Conservation (phyloP, 2,797 vertebrate species). For the Malurus leucopterus region DNA sequence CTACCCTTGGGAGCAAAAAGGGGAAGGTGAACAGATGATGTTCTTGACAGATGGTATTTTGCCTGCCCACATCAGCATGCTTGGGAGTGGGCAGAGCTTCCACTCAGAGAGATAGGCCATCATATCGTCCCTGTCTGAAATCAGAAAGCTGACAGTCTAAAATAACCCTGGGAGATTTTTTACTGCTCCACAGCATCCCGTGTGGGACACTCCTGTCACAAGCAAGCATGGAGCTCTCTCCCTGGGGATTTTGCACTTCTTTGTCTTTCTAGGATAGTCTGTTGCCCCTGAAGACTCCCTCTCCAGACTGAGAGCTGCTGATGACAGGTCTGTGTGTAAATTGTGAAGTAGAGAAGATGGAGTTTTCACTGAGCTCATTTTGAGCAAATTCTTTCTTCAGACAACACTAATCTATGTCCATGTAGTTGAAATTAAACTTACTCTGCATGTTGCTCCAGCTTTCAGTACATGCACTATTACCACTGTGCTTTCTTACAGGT, state of each 20-base stretch:
- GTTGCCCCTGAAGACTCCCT: neutral
- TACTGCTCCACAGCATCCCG: neutral
- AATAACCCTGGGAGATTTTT: neutral
- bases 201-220: fast-evolving
- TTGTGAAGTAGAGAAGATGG: fast-evolving
- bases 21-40: neutral
- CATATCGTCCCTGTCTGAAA: neutral
- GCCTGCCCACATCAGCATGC: neutral
- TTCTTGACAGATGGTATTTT: neutral
- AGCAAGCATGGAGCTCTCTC: neutral
- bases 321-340: neutral
- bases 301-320: neutral
- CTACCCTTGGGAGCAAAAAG: neutral
- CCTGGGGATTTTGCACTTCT: neutral
- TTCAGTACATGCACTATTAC: fast-evolving
- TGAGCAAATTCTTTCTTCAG: neutral
- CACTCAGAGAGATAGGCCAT: neutral
- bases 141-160: neutral
- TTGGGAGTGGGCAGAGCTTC: neutral
- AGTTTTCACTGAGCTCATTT: neutral
- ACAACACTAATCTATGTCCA: neutral
- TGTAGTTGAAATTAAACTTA: neutral
- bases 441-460: neutral
- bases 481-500: fast-evolving
- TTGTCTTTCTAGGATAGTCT: neutral